Conservation (phyloP, 2,888 invertebrate genomes). For the Stictocephala bisonia region DNA sequence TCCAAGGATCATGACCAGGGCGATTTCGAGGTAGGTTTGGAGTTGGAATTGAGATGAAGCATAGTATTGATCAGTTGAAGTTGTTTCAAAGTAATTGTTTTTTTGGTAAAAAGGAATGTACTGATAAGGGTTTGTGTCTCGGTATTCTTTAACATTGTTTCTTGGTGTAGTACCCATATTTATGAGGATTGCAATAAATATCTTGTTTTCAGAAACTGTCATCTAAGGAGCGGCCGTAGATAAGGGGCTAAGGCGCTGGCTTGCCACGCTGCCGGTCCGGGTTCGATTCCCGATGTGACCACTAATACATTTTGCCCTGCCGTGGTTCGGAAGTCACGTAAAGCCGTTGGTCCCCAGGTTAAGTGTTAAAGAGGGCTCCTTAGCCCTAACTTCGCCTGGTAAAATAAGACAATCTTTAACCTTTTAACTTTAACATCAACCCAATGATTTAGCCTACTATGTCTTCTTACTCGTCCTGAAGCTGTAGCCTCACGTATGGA, state of each 20-base stretch:
- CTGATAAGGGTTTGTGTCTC: constrained; percentile 18
- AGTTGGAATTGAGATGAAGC: constrained; percentile 18
- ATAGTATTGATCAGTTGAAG: background rate
- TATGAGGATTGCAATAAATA: constrained; percentile 10
- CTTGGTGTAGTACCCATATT: constrained; percentile 17
- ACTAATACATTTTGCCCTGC: no score
- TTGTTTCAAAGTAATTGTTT: constrained; percentile 2
- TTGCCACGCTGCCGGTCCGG: no score
- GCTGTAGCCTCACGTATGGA: background rate
- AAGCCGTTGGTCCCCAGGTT: no score
- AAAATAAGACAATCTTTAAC: no score
- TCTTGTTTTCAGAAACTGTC: constrained; percentile 13
- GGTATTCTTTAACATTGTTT: constrained; percentile 5
- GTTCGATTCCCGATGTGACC: no score
- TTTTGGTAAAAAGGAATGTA: constrained; percentile 1
- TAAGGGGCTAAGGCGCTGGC: no score
- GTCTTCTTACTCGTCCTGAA: constrained; percentile 7
- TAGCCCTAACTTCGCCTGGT: no score
- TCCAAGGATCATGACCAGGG: constrained; percentile 2
- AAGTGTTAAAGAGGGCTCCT: no score
- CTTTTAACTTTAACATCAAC: no score
- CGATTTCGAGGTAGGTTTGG: no score
- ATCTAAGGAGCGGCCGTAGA: no score
- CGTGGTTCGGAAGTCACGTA: no score
- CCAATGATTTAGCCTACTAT: constrained; percentile 8